Base-by-base conservation (phyloP, 2,888 invertebrate genomes). In the Limnephilus auricula region DNA sequence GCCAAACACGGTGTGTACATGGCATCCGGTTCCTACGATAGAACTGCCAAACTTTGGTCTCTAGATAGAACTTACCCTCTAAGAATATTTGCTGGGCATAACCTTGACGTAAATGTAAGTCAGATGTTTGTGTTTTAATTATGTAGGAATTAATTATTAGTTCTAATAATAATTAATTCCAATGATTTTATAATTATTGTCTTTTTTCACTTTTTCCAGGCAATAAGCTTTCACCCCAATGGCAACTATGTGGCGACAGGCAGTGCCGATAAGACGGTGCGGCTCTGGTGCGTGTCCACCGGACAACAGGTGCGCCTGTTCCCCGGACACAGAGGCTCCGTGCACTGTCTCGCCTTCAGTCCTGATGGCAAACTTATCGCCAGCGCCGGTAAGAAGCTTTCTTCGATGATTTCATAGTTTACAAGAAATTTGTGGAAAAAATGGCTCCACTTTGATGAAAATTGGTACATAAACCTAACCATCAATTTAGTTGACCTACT, bases 151-250 rank as follows among this genome's bases (percentile, higher is more conserved):
- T 15, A 45, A 9, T 45, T 4, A 13, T 45, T 78, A 50, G 89
- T 93, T 94, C 45, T 45, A 18, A 50, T 18, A 18, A 65, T 5
- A 4, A n/a, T n/a, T n/a, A n/a, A n/a, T n/a, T n/a, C n/a, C n/a
- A n/a, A 79, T 93, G 50, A 90, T 94, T 12, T 32, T 32, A 82
- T 25, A 37, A 34, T 15, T 34, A 25, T 34, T 82, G 10, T 37
- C 31, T 32, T 25, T 82, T 34, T 34, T 6, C 82, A 65, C 65
- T 6, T n/a, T 65, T 18, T 94, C 83, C 94, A 98, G 98, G 97
- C 97, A 94, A 96, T 98, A n/a, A 97, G 97, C 94, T 99, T 99
- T 95, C 99, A 99, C 95, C 98, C 99, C 0, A 99, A 99, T 95
- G 97, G 98, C 93, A 97, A 97, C 93, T 99, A 99, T 94, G 94